A percentile compares a stretch with the other conserved stretches of the same genome.
These are phyloP conservation scores for Amiota mariae DNA, from an alignment of 2,888 invertebrate genomes.

Conservation along the genomic window DNA sequence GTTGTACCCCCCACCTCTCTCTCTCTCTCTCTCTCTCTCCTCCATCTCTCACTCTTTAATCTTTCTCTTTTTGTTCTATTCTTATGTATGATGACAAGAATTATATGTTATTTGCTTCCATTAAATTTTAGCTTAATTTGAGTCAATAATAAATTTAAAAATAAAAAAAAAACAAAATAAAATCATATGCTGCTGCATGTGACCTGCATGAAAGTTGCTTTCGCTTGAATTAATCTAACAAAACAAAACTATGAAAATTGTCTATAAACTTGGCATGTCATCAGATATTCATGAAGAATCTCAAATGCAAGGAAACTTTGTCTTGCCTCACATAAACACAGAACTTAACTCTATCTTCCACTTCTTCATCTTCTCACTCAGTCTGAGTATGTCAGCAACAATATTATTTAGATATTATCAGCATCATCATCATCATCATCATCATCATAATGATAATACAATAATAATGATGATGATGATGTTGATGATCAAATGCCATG, in stretches of 20 bases:
- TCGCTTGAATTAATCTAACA: not conserved
- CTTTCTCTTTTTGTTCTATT: not conserved
- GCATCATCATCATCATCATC: not conserved
- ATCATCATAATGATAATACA: not conserved
- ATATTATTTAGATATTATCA: slow-evolving; percentile 20
- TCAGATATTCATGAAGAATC: too few relatives aligned
- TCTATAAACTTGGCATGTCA: too few relatives aligned
- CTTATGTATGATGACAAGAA: too few relatives aligned
- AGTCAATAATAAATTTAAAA: not conserved
- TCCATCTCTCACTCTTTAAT: not conserved
- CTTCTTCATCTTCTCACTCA: not conserved
- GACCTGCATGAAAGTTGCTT: too few relatives aligned
- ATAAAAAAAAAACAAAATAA: not conserved
- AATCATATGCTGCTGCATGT: too few relatives aligned
- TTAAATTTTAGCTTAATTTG: not conserved
- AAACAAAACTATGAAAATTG: slow-evolving; percentile 5
- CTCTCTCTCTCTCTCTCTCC: not conserved
- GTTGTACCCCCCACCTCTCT: too few relatives aligned
- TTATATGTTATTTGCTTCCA: slow-evolving; percentile 1
- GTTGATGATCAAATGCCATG: slow-evolving; percentile 24
- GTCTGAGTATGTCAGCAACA: slow-evolving; percentile 21
- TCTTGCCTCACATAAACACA: too few relatives aligned
- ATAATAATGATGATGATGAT: not conserved
- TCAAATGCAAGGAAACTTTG: too few relatives aligned
- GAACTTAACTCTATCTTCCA: not conserved